Evolutionary conservation across 30 jellyfish, hydroid and myxozoan genomes (phyloP).

Genomic region (Rhopilema esculentum): DNA sequence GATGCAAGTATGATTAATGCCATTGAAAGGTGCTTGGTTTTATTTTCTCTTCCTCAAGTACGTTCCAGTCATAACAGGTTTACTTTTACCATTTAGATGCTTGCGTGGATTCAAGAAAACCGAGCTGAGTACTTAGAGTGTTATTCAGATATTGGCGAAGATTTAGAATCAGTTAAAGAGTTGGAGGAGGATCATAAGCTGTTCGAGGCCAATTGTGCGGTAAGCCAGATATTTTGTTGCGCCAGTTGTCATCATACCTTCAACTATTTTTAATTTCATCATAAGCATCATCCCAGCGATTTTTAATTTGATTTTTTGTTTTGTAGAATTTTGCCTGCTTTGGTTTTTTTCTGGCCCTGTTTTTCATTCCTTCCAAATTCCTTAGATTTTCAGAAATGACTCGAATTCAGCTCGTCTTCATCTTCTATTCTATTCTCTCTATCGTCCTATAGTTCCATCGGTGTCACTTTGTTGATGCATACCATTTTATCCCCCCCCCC

Average conservation of each 20-base stretch:
- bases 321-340: neutral
- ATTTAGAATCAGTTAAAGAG: constrained; percentile 82
- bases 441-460: too few relatives aligned
- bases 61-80: neutral
- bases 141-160: constrained; percentile 96
- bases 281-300: neutral
- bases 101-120: constrained; percentile 95
- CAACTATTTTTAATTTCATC: neutral
- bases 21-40: too few relatives aligned
- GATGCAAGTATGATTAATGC: too few relatives aligned
- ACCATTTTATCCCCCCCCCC: too few relatives aligned
- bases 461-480: too few relatives aligned
- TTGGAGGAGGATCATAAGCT: constrained; percentile 86
- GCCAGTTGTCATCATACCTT: neutral
- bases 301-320: too few relatives aligned
- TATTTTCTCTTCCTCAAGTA: neutral
- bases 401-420: too few relatives aligned
- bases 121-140: constrained; percentile 77
- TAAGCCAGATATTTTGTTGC: constrained; percentile 11
- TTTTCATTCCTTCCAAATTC: too few relatives aligned
- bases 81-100: constrained; percentile 72
- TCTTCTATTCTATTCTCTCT: too few relatives aligned
- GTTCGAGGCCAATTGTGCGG: constrained; percentile 92
- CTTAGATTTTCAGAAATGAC: too few relatives aligned
- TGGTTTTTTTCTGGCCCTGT: too few relatives aligned